A percentile compares a stretch with the other conserved stretches of the same genome.
These are phyloP conservation scores for Amblyteles armatorius DNA, from an alignment of 2,888 invertebrate genomes.

Conservation along the genomic window DNA sequence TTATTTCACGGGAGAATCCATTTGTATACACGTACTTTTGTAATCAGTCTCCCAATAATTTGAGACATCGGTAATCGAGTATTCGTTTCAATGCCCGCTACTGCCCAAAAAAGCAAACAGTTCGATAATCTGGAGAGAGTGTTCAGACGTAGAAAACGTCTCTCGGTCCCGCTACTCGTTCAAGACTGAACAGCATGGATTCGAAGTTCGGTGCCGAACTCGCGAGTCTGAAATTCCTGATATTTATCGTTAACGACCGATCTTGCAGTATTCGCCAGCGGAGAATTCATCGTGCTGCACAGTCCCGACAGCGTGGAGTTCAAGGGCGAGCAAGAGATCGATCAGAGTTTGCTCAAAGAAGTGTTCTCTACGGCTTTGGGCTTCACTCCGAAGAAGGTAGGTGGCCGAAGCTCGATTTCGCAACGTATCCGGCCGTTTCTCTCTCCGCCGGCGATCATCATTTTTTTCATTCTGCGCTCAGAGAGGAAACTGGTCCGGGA, in stretches of 20 bases:
- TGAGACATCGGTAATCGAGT: neutral
- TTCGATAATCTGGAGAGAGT: neutral
- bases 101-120: no score
- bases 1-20: neutral
- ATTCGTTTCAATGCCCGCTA: neutral
- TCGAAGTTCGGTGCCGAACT: neutral
- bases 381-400: slow-evolving; percentile 90
- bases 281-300: slow-evolving; percentile 90
- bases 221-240: slow-evolving; percentile 72
- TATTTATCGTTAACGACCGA: slow-evolving; percentile 67
- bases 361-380: slow-evolving; percentile 90
- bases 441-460: neutral
- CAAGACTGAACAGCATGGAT: neutral
- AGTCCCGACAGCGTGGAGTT: slow-evolving; percentile 90
- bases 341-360: slow-evolving; percentile 89
- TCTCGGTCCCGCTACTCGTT: neutral
- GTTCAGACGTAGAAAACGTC: neutral
- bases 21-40: neutral
- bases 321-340: slow-evolving; percentile 88
- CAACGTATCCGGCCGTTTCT: neutral
- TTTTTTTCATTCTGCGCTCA: slow-evolving; percentile 75
- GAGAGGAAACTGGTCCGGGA: slow-evolving; percentile 89
- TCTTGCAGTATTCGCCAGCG: slow-evolving; percentile 86
- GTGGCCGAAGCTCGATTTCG: slow-evolving; percentile 1
- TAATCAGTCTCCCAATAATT: neutral